Evolutionary conservation across 2,888 invertebrate genomes (phyloP).

Genomic region (Heliconius ismenius): DNA sequence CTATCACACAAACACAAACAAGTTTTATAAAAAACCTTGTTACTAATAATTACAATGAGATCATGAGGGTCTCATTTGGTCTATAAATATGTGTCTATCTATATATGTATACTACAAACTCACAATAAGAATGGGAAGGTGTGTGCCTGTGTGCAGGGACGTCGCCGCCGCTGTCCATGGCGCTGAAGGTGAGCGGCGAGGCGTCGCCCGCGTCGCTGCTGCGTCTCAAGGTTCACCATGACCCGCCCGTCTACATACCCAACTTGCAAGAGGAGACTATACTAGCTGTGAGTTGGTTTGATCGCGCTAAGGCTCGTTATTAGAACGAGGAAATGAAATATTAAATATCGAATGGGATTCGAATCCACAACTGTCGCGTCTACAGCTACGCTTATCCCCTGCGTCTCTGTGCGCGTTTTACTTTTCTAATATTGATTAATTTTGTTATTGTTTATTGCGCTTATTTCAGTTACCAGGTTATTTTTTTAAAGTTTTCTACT

Average conservation of each 20-base stretch:
- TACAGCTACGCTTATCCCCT: no score
- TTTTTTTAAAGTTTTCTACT: no score
- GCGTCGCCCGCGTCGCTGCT: conserved; percentile 81
- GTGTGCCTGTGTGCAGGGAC: conserved; percentile 52
- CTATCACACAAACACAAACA: background rate
- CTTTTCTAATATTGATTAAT: no score
- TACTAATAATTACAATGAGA: background rate
- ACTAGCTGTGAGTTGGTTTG: conserved; percentile 84
- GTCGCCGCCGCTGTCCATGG: conserved; percentile 72
- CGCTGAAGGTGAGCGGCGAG: conserved; percentile 82
- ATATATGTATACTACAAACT: background rate
- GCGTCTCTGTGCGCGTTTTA: no score
- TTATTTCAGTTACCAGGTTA: no score
- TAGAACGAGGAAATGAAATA: no score
- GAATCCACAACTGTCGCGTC: no score
- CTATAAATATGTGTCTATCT: background rate
- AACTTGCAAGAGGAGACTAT: conserved; percentile 97
- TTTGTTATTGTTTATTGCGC: no score
- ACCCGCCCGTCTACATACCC: conserved; percentile 89
- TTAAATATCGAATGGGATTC: no score
- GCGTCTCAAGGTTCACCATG: conserved; percentile 75
- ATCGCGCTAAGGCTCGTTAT: no score
- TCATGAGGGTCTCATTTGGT: background rate
- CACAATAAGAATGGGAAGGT: background rate
- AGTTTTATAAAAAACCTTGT: background rate